A percentile compares a stretch with the other conserved stretches of the same genome.
Conservation (phyloP, 1,140 invertebrate genomes). For the Apocrypta bakeri region DNA sequence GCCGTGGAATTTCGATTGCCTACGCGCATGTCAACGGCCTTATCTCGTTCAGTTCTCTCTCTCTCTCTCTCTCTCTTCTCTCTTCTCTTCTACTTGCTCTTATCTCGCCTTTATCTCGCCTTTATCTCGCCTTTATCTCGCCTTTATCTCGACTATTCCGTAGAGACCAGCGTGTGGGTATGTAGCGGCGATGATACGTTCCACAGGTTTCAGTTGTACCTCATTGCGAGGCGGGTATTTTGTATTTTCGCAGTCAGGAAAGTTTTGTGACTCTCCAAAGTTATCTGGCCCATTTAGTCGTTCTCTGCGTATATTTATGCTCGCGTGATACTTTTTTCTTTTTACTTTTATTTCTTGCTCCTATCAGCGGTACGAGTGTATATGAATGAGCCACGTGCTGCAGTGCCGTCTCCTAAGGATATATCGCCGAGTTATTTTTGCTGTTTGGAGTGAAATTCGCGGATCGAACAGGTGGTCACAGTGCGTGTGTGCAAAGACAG, state of each 20-base stretch:
- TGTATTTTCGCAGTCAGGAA: background rate
- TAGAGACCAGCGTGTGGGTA: background rate
- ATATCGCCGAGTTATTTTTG: too few species aligned
- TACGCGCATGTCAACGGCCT: conserved; percentile 67
- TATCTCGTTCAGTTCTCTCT: conserved; percentile 55
- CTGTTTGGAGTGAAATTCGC: too few species aligned
- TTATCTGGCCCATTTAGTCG: conserved; percentile 37
- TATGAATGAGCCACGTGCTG: too few species aligned
- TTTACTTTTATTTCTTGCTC: too few species aligned
- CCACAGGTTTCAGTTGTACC: background rate
- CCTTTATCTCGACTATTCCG: background rate
- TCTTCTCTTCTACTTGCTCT: background rate
- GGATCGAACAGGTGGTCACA: too few species aligned
- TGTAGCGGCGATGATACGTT: background rate
- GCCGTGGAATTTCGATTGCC: conserved; percentile 60
- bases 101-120: background rate
- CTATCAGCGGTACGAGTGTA: too few species aligned
- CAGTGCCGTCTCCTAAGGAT: too few species aligned
- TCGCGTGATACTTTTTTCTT: background rate
- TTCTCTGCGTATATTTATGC: background rate
- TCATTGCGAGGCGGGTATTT: background rate
- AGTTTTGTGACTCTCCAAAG: conserved; percentile 21
- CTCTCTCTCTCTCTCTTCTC: background rate
- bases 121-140: background rate
- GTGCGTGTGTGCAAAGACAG: too few species aligned